Conservation (phyloP, 2,113 vertebrate genomes). For the Rhinolophus ferrumequinum region DNA sequence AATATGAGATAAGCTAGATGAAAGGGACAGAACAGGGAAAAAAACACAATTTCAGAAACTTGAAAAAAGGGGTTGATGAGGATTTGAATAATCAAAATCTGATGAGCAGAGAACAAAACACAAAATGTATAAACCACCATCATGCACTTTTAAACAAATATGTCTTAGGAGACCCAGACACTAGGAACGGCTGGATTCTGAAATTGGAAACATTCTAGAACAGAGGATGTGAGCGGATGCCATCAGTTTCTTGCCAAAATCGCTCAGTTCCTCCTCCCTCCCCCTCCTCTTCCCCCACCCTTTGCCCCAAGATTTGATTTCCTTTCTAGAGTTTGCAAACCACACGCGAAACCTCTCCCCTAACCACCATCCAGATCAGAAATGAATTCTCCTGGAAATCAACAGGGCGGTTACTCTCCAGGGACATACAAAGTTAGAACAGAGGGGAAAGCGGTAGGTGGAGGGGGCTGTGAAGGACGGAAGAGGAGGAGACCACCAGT, state of each 20-base stretch:
- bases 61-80: fast-evolving
- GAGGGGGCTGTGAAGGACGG: background rate
- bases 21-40: background rate
- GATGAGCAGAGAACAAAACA: background rate
- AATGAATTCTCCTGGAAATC: conserved; percentile 23
- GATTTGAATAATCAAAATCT: background rate
- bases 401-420: background rate
- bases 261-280: background rate
- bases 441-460: background rate
- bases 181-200: background rate
- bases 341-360: background rate
- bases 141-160: background rate
- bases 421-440: background rate
- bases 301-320: background rate
- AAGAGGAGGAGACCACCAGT: background rate
- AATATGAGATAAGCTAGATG: background rate
- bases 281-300: background rate
- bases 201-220: background rate
- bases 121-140: background rate
- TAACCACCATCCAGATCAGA: conserved; percentile 21
- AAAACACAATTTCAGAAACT: background rate
- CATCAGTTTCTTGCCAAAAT: background rate
- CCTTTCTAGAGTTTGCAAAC: background rate
- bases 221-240: too few species aligned
- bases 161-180: background rate